These are phyloP conservation scores for Galerucella nymphaeae DNA, from an alignment of 2,888 invertebrate species.

Conservation along the genomic window DNA sequence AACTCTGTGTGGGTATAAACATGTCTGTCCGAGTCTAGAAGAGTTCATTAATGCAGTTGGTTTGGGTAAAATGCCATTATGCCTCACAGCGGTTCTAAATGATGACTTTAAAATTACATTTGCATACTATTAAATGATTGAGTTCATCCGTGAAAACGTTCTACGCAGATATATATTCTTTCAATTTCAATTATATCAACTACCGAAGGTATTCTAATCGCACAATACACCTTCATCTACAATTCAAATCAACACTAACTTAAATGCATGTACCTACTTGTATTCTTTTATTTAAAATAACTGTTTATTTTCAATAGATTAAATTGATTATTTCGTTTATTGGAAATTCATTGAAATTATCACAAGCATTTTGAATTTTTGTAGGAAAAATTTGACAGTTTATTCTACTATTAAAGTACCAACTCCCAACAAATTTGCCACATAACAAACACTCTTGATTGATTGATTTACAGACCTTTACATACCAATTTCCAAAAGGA, in stretches of 20 bases:
- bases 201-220: not conserved
- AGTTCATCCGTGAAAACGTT: slow-evolving; percentile 43
- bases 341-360: no score
- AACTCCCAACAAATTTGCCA: no score
- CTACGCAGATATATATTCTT: slow-evolving; percentile 18
- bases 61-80: slow-evolving; percentile 63
- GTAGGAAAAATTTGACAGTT: no score
- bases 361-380: no score
- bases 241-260: not conserved
- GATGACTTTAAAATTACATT: slow-evolving; percentile 65
- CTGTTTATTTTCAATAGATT: no score
- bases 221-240: not conserved
- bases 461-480: no score
- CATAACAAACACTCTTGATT: no score
- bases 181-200: slow-evolving; percentile 33
- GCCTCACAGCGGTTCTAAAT: slow-evolving; percentile 62
- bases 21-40: slow-evolving; percentile 64
- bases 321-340: no score
- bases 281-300: no score
- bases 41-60: slow-evolving; percentile 65
- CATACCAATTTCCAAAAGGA: no score
- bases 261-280: no score
- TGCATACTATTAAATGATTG: slow-evolving; percentile 57
- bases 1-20: slow-evolving; percentile 64
- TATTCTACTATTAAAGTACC: no score